These are phyloP conservation scores for Cephus cinctus DNA, from an alignment of 1,140 invertebrate genomes.

Conservation along the genomic window DNA sequence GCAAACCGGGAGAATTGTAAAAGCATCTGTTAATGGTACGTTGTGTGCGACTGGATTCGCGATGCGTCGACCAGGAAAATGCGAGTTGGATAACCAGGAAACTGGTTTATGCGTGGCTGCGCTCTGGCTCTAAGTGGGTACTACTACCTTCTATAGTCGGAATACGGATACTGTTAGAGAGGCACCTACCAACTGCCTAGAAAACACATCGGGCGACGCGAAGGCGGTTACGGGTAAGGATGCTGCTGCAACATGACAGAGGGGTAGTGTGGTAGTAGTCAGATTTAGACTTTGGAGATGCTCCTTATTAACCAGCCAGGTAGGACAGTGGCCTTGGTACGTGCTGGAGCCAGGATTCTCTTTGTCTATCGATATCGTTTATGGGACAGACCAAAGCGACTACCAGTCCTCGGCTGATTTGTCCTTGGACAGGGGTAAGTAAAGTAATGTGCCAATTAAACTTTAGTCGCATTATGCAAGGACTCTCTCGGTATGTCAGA, in stretches of 20 bases:
- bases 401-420: conserved; percentile 25
- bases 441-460: conserved; percentile 54
- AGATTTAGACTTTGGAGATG: too few species aligned
- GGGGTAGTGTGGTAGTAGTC: too few species aligned
- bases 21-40: conserved; percentile 43
- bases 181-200: too few species aligned
- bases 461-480: conserved; percentile 47
- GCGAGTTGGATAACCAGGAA: conserved; percentile 50
- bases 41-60: conserved; percentile 34
- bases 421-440: conserved; percentile 22
- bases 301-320: too few species aligned
- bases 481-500: neutral
- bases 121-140: conserved; percentile 33
- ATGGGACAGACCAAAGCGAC: conserved; percentile 3
- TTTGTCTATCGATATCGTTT: too few species aligned
- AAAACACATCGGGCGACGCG: too few species aligned
- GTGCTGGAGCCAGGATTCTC: too few species aligned
- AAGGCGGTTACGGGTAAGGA: too few species aligned
- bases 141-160: conserved; percentile 27
- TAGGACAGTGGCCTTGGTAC: too few species aligned
- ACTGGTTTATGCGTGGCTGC: conserved; percentile 51
- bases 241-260: too few species aligned
- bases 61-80: conserved; percentile 44
- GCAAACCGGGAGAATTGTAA: neutral
- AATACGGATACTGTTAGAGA: conserved; percentile 24